Evolutionary conservation across 2,797 vertebrate species (phyloP), one percentile per base, ranked within the genome.

Genomic region (Meda fulgida): DNA sequence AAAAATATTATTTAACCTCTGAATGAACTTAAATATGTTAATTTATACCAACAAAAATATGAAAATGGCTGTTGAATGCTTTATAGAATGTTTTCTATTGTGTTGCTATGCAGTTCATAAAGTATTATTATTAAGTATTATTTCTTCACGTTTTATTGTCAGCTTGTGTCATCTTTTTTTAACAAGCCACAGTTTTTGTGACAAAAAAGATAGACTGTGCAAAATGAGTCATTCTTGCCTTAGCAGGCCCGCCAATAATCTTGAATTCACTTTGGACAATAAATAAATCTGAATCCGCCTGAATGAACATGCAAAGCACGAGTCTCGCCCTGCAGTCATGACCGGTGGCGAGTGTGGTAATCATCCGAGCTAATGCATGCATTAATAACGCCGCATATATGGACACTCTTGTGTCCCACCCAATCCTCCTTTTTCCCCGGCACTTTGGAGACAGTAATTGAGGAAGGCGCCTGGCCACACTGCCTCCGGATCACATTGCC

Each of bases 371-470:
- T 88, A 75, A 67, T 89, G 69, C n/a, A 48, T 84, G 80, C 55
- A 84, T 67, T 81, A 46, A 84, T 65, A 85, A 88, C 77, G 7
- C 23, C 43, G 58, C 81, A 72, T 86, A 51, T 19, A 48, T 80
- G 38, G 38, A 81, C 58, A n/a, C 21, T 70, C 66, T 71, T 29
- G 38, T 66, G 78, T 79, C 78, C 77, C 77, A 79, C 38, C 58
- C 60, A 66, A 79, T 79, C n/a, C 40, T 31, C 3, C n/a, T 19
- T 29, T 84, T 84, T 84, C 65, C 75, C 76, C 36, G 38, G 58
- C 36, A 31, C 84, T 85, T 73, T 81, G n/a, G 78, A 81, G 79
- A 80, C 78, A 75, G 69, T 85, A 81, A 76, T 85, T 75, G 84
- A 81, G 84, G 63, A 76, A 65, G 80, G 81, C 66, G 73, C 80